Evolutionary conservation across 2,888 invertebrate genomes (phyloP), one percentile per base, ranked within the genome.

Genomic region (Salticus scenicus): DNA sequence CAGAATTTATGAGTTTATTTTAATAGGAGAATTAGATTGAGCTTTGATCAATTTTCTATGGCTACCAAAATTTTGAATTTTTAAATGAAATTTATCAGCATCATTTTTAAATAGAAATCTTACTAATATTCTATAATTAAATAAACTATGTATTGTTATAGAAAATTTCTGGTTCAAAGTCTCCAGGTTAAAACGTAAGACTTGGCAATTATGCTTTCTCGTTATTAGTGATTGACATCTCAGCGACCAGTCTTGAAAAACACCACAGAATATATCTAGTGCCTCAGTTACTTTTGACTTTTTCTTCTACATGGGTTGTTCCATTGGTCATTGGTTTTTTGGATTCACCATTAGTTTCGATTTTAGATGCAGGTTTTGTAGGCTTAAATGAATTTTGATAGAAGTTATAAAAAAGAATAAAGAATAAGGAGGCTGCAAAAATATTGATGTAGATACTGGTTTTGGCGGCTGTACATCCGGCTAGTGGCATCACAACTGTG

Each of bases 391-490:
- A 69, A 4, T 30, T 47, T 42, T 66, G 51, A 72, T 86, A 86
- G 42, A 80, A 86, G 37, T 86, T 86, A 51, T 80, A 86, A 67
- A 86, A 86, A 0, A 86, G 27, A 2, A 64, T 33, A 20, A 86
- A 80, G 33, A 86, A 86, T 1, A 86, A 37, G 20, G 20, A 37
- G 0, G 86, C 86, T 0, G 63, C 66, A 2, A 57, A 24, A 10
- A 80, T 30, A 30, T 86, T 78, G 67, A 80, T 86, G 71, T 69
- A 73, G 30, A 80, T 31, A 42, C 75, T 80, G 12, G 66, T 57
- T 57, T 80, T 80, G 12, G 86, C 67, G 0, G 80, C 73, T 7
- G 77, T 75, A 37, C 86, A 86, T 12, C 86, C 86, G 4, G 67
- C 20, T 0, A 80, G 20, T 0, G 86, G 86, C 78, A 79, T 80